Conservation (phyloP, 2,797 vertebrate genomes). For the Uromys caudimaculatus region DNA sequence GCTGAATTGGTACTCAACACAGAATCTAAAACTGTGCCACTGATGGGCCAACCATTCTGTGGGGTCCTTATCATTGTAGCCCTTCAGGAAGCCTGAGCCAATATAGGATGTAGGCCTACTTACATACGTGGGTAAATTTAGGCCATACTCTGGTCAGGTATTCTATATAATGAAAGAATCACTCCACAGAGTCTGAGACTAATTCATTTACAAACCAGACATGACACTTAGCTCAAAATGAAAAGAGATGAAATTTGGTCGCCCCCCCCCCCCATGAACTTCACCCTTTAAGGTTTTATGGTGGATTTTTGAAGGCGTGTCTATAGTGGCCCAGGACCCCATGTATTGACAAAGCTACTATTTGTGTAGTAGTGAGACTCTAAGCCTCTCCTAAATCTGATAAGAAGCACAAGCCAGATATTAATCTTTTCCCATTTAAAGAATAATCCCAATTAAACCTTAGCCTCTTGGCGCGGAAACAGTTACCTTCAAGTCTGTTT, state of each 20-base stretch:
- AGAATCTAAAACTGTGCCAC: neutral
- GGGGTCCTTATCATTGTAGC: neutral
- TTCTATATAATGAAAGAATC: neutral
- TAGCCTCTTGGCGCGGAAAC: neutral
- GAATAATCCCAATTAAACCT: neutral
- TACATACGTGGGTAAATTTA: neutral
- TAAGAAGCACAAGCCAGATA: slow-evolving; percentile 55
- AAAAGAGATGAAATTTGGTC: neutral
- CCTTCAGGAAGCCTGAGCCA: neutral
- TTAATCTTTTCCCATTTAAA: neutral
- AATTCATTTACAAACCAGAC: slow-evolving; percentile 8
- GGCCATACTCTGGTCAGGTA: neutral
- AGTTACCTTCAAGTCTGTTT: slow-evolving; percentile 38
- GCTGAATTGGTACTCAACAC: neutral
- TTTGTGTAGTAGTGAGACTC: neutral
- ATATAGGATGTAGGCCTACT: neutral
- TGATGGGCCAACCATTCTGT: neutral
- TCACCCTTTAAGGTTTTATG: neutral
- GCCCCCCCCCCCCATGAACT: neutral
- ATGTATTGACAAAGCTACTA: neutral
- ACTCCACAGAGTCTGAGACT: neutral
- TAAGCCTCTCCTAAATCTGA: neutral
- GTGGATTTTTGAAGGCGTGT: neutral
- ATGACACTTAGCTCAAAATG: neutral
- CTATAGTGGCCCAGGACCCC: neutral